Evolutionary conservation across 2,797 vertebrate species (phyloP).

Genomic region (Lepus oiostolus): DNA sequence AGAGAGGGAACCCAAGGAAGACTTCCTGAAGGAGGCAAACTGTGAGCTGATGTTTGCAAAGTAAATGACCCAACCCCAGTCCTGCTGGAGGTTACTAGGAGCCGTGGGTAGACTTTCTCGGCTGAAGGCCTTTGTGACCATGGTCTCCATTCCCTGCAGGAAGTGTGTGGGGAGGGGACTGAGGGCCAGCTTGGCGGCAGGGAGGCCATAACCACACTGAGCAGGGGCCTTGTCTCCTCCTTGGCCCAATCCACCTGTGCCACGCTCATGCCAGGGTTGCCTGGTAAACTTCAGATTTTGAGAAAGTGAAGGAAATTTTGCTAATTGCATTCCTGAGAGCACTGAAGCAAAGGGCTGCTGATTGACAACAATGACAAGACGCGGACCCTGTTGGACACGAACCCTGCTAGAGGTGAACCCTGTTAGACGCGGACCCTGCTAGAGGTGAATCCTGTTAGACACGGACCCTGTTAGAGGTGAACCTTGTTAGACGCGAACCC

Average conservation of each 20-base stretch:
- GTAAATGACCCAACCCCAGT: neutral
- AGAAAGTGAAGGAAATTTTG: constrained; percentile 75
- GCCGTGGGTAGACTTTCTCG: neutral
- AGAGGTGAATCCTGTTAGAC: too few species aligned
- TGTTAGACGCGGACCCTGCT: too few species aligned
- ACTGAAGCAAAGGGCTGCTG: constrained; percentile 72
- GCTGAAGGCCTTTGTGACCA: fast-evolving
- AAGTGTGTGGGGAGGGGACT: neutral
- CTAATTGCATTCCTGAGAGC: constrained; percentile 73
- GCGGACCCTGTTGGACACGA: neutral
- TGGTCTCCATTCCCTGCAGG: neutral
- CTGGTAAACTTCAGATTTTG: constrained; percentile 70
- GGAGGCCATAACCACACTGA: too few species aligned
- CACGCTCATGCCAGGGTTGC: constrained; percentile 38
- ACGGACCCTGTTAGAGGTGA: too few species aligned
- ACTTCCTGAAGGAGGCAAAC: neutral
- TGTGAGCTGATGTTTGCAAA: neutral
- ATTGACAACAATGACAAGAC: constrained; percentile 78
- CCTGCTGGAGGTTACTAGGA: fast-evolving
- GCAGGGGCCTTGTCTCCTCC: neutral
- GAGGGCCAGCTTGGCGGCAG: neutral
- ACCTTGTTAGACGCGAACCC: too few species aligned
- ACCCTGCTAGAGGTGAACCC: too few species aligned
- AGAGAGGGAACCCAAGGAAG: neutral
- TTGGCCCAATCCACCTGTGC: constrained; percentile 43